These are phyloP conservation scores for Heliconius congener DNA, from an alignment of 1,140 invertebrate species.

Conservation along the genomic window DNA sequence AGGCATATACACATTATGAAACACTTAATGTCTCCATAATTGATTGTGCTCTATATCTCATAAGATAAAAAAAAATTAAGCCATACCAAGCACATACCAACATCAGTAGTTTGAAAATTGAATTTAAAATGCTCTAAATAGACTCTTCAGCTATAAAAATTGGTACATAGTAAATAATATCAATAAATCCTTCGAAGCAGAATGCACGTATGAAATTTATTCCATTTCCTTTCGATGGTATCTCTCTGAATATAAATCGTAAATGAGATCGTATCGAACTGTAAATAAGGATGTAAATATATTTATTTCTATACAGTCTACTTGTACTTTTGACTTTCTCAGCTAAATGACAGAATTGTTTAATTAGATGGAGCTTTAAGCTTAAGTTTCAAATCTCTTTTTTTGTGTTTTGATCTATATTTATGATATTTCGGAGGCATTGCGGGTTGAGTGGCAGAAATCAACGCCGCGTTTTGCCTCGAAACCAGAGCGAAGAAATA, in stretches of 20 bases:
- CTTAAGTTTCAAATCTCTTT: no score
- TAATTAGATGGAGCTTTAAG: no score
- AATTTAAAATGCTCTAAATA: slow-evolving; percentile 8
- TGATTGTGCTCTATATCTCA: no score
- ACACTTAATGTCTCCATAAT: no score
- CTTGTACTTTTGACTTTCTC: not conserved
- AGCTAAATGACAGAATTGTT: not conserved
- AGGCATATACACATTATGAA: no score
- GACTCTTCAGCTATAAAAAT: slow-evolving; percentile 18
- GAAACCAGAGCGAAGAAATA: no score
- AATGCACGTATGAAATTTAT: slow-evolving; percentile 42
- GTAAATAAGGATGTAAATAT: slow-evolving; percentile 15
- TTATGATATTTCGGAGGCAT: no score
- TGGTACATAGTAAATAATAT: slow-evolving; percentile 27
- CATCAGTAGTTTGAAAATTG: not conserved
- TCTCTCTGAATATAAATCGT: slow-evolving; percentile 42
- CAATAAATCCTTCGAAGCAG: slow-evolving; percentile 30
- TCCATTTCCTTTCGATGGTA: slow-evolving; percentile 44
- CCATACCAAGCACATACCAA: no score
- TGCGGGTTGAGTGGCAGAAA: no score
- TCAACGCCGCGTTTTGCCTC: no score
- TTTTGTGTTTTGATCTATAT: no score
- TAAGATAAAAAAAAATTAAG: no score
- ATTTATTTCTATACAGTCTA: not conserved
- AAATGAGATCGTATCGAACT: slow-evolving; percentile 35